phyloP scores from a whole-genome alignment of 2,113 vertebrate genomes.

The Bubo blakistoni region DNA sequence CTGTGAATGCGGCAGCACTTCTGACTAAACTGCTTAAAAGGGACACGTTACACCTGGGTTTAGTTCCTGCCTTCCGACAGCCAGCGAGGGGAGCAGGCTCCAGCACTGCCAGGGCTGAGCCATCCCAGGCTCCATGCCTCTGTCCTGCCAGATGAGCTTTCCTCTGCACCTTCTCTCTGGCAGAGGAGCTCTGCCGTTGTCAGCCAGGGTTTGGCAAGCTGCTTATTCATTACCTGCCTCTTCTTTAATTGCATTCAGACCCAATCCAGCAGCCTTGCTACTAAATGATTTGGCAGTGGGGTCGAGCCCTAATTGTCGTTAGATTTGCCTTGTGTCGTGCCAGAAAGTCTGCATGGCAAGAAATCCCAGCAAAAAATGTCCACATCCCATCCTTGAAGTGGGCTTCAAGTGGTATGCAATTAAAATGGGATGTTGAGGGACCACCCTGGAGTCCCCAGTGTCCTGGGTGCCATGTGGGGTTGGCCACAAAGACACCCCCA shows the following conservation, averaged over 20 bases:
- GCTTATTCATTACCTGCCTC: neutral
- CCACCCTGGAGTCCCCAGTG: neutral
- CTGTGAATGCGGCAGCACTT: conserved; percentile 50
- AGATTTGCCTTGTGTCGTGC: neutral
- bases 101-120: neutral
- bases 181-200: neutral
- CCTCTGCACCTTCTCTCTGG: fast-evolving
- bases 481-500: neutral
- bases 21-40: conserved; percentile 67
- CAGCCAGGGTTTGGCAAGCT: neutral
- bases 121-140: neutral
- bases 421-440: neutral
- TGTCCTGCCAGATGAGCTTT: neutral
- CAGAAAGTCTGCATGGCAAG: neutral
- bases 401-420: neutral
- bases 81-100: neutral
- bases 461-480: neutral
- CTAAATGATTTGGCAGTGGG: neutral
- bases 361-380: neutral
- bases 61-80: conserved; percentile 1
- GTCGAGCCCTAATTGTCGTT: neutral
- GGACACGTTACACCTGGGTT: neutral
- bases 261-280: neutral
- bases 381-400: neutral
- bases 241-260: neutral